Conservation (phyloP, 2,888 invertebrate species). For the Harpagoxenus sublaevis region DNA sequence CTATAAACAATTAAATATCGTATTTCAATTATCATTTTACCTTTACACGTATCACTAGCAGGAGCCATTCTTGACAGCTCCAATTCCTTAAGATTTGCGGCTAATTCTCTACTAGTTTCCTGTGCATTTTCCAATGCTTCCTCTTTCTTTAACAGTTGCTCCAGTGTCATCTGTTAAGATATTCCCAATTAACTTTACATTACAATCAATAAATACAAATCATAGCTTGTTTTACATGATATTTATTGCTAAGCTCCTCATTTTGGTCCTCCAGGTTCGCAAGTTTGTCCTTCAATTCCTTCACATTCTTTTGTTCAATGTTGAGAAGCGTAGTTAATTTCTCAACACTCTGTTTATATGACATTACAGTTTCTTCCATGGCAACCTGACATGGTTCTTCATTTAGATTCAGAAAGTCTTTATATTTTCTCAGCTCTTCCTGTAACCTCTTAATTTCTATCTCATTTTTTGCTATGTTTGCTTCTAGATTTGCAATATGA, state of each 20-base stretch:
- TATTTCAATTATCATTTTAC: constrained; percentile 53
- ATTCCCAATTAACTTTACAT: not conserved
- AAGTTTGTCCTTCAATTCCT: constrained; percentile 61
- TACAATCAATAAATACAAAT: not conserved
- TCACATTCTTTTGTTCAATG: constrained; percentile 55
- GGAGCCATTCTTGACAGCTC: constrained; percentile 71
- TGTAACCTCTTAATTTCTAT: constrained; percentile 54
- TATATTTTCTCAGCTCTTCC: constrained; percentile 49
- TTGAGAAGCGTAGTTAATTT: constrained; percentile 60
- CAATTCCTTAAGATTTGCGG: constrained; percentile 72
- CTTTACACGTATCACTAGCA: constrained; percentile 73
- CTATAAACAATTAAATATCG: not conserved
- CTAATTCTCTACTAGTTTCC: constrained; percentile 70
- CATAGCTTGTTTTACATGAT: constrained; percentile 52
- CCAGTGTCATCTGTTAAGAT: constrained; percentile 51
- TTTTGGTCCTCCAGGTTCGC: constrained; percentile 53
- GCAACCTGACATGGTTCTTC: not conserved
- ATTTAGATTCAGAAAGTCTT: constrained; percentile 8
- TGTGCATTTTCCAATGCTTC: constrained; percentile 69
- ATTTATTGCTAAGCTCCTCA: constrained; percentile 50
- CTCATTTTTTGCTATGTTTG: not conserved
- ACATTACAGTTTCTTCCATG: constrained; percentile 49
- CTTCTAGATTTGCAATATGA: constrained; percentile 46
- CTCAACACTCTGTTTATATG: constrained; percentile 57
- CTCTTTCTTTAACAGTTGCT: constrained; percentile 64